Conservation (phyloP, 2,113 vertebrate genomes). For the Phrynosoma platyrhinos region DNA sequence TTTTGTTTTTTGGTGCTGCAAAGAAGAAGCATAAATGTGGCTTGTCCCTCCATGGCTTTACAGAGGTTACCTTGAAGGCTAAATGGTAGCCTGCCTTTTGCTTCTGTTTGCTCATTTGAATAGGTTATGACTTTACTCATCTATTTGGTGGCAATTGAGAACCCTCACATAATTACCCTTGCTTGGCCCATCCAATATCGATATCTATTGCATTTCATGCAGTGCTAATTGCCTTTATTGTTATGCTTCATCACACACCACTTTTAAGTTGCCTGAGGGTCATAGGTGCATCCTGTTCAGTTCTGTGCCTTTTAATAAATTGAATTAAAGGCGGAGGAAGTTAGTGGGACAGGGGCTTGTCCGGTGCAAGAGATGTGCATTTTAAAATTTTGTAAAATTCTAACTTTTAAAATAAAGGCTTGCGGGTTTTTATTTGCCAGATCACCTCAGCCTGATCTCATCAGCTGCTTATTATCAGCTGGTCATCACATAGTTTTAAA, state of each 20-base stretch:
- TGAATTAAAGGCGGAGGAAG: constrained; percentile 14
- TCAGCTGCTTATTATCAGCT: too few relatives aligned
- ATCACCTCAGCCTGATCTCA: too few relatives aligned
- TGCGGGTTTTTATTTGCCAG: too few relatives aligned
- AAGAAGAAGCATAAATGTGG: not conserved
- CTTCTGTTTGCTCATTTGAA: not conserved
- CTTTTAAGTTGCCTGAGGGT: constrained; percentile 9
- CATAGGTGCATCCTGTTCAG: not conserved
- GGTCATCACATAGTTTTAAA: too few relatives aligned
- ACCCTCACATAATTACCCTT: constrained; percentile 13
- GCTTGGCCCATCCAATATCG: not conserved
- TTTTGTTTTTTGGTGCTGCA: not conserved
- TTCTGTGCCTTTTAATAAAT: constrained; percentile 15
- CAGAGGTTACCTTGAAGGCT: not conserved
- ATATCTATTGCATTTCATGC: not conserved
- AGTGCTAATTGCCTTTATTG: not conserved
- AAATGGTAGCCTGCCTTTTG: not conserved
- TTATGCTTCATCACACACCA: not conserved
- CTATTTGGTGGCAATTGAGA: not conserved
- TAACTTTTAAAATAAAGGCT: constrained; percentile 19
- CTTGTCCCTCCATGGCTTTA: not conserved
- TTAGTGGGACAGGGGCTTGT: constrained; percentile 12
- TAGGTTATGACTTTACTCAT: constrained; percentile 13
- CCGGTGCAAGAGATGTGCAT: not conserved
- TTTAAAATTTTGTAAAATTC: not conserved